Evolutionary conservation across 2,888 invertebrate genomes (phyloP), one percentile per base, ranked within the genome.

Genomic region (Melolontha melolontha): DNA sequence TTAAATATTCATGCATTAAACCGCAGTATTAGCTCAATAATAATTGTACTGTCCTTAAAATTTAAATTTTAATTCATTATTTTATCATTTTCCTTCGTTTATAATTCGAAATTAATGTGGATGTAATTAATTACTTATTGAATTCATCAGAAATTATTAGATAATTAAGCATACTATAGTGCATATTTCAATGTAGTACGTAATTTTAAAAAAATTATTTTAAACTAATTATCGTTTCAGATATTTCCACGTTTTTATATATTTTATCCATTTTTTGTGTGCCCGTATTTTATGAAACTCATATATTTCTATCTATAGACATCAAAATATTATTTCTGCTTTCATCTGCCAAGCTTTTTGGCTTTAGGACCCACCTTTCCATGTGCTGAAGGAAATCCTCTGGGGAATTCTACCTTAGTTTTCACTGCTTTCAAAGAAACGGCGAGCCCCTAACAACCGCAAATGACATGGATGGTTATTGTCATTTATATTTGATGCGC

Each of bases 241-340:
- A 22, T 1, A 2, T 22, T 22, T 22, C 1, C 22, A 22, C 22
- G 22, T 22, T 22, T 22, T 22, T 22, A 4, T 34, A 73, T 74
- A 74, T 73, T 73, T 74, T 69, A 73, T 72, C 69, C 69, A 64
- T 59, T 73, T 71, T 72, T 70, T 66, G 70, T 71, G 71, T 69
- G 69, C 70, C 62, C 55, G 67, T 62, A 70, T 68, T 71, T 72
- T 71, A 69, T 64, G 70, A 70, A 71, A 73, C 70, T 72, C 72
- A 70, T 73, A 74, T 72, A 73, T 75, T 71, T 68, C 69, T 71
- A 73, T 74, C 66, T 69, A 70, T 62, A 66, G 70, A 75, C 70
- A 71, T 75, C 70, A 70, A 74, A 71, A 74, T 75, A 73, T 74
- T 71, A 70, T 74, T 73, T 69, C 70, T 50, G 70, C 70, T 70